Base-by-base conservation (phyloP, 2,888 invertebrate species). In the Erannis defoliaria region DNA sequence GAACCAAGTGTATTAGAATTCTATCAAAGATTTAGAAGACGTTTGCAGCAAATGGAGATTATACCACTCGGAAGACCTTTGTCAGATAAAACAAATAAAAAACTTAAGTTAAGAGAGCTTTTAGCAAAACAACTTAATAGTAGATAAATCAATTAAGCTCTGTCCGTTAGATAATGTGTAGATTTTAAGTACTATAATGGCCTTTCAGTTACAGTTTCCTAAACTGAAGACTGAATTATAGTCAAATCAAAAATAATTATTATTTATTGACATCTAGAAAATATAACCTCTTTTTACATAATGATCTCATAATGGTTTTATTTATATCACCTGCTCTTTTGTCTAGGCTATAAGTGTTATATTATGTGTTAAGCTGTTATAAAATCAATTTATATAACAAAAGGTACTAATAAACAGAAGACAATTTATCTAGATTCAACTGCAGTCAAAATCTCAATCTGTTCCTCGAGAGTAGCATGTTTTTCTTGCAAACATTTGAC, bases 1-100 rank as follows among this genome's bases (percentile, higher is more conserved):
- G 96, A 98, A 89, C 94, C 96, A 0, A 95, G 94, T 76, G 98
- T 98, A 0, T 86, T 98, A 54, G 94, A 95, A 74, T 98, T 97
- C 85, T 98, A 98, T 81, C 95, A 95, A 73, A 93, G 91, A 69
- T 95, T 97, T 76, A 94, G 95, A 55, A 89, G 94, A 57, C 93
- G 94, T 58, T 81, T 96, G 49, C 94, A 95, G 70, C 94, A 95
- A 62, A 94, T 94, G 81, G 94, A 94, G 74, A 86, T 96, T 68
- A 91, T 96, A 76, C 95, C 96, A 42, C 81, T 95, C 64, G 94
- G 96, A 14, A 83, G 86, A 78, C 85, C 89, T 49, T 71, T 93
- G 49, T 69, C 84, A 67, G 85, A 90, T 69, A 92, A 90, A 69
- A 85, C 88, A 40, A 91, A 89, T 74, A 93, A 88, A 68, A 93